Base-by-base conservation (phyloP, 1,140 invertebrate genomes). In the Drosophila navojoa region DNA sequence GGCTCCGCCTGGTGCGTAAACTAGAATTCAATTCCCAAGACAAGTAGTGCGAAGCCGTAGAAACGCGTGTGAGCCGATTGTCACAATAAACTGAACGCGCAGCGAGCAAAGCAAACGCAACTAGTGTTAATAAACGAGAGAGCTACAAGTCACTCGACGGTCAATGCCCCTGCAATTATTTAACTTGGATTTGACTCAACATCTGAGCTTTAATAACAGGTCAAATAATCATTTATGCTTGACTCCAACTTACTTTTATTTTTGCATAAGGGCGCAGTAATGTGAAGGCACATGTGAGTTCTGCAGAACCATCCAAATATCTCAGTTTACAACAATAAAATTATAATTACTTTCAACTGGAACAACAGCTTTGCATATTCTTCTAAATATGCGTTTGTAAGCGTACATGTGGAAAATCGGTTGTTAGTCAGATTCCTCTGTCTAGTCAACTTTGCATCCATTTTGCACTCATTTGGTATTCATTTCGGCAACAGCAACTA, bases 21-120 rank as follows among this genome's bases (percentile, higher is more conserved):
- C 32, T 29, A 59, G 13, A 59, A 25, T 44, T 50, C 42, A 44
- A 58, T 54, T 57, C 40, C 42, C 44, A 62, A 69, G 57, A 55
- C 38, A 62, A 58, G 38, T 11, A 50, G 19, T 25, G 40, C 4
- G 76, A 84, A 77, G 76, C 80, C 80, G 27, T 73, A 71, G 60
- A 70, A 84, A 50, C 49, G 69, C 61, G 64, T 76, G 72, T 68
- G 73, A 77, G 57, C 76, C 64, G 59, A 71, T 71, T 75, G 72
- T 72, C 32, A 62, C 59, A 57, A 73, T 76, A 76, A 79, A 71
- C 78, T 52, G 40, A 29, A 50, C 25, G 29, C 19, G 10, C 9
- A 67, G 16, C 16, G 13, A 27, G 35, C 25, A 38, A 61, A 32
- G n/a, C 42, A 55, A 59, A 40, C 63, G 77, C 63, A 84, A 69